Evolutionary conservation across 1,140 invertebrate species (phyloP).

Genomic region (Lutraria rhynchaena): DNA sequence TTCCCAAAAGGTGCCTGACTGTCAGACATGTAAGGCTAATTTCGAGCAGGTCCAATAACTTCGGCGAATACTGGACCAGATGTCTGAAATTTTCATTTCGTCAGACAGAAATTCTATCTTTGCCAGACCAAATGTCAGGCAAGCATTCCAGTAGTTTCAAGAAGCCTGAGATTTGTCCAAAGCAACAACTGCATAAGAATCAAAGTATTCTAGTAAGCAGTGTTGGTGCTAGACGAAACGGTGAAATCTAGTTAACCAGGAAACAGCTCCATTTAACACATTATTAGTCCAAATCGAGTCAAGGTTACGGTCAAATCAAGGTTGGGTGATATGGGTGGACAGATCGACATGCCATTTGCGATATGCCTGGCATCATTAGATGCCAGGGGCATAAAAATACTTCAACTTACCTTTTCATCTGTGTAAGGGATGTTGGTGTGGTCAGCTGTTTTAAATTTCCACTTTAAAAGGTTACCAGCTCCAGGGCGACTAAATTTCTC

Average conservation of each 20-base stretch:
- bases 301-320: not conserved
- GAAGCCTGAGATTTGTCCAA: too few species aligned
- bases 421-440: not conserved
- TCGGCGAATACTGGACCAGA: too few species aligned
- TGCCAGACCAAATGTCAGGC: too few species aligned
- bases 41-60: not conserved
- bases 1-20: too few species aligned
- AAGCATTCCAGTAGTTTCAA: too few species aligned
- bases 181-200: too few species aligned
- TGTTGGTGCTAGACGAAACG: too few species aligned
- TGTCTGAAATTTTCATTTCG: too few species aligned
- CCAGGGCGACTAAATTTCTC: slow-evolving; percentile 6
- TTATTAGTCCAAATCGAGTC: too few species aligned
- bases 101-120: too few species aligned
- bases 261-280: too few species aligned
- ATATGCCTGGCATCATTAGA: not conserved
- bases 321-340: not conserved
- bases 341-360: not conserved
- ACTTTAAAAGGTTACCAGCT: not conserved
- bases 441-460: not conserved
- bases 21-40: not conserved
- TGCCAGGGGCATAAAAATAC: not conserved
- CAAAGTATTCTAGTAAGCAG: not conserved
- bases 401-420: not conserved
- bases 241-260: too few species aligned